Percentiles rank a stretch among this genome's conserved stretches.
These are phyloP conservation scores for Ephestia elutella DNA, from an alignment of 1,140 invertebrate genomes.

Conservation along the genomic window DNA sequence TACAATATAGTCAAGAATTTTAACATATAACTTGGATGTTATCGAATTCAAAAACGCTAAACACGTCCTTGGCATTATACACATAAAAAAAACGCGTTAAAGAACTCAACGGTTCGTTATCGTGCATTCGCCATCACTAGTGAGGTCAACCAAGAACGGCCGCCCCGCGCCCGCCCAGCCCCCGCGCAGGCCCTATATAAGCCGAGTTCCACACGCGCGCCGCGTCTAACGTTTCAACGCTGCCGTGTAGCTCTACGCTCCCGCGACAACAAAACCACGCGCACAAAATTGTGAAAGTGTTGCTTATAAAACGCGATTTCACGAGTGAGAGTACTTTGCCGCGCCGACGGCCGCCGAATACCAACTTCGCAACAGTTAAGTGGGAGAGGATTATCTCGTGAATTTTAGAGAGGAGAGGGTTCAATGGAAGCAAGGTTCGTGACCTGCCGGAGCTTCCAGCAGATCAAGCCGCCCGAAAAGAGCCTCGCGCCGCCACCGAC, in stretches of 20 bases:
- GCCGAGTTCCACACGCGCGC: slow-evolving; percentile 46
- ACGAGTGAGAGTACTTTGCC: slow-evolving; percentile 60
- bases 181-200: slow-evolving; percentile 46
- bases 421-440: slow-evolving; percentile 76
- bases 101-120: slow-evolving; percentile 18
- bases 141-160: slow-evolving; percentile 32
- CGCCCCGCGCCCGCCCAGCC: slow-evolving; percentile 22
- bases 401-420: slow-evolving; percentile 50
- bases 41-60: not conserved
- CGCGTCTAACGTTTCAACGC: slow-evolving; percentile 55
- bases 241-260: slow-evolving; percentile 41
- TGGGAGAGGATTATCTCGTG: slow-evolving; percentile 49
- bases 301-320: slow-evolving; percentile 50
- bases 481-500: slow-evolving; percentile 63
- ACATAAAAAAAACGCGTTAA: not conserved
- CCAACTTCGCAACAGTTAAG: slow-evolving; percentile 28
- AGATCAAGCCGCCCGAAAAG: slow-evolving; percentile 72
- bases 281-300: slow-evolving; percentile 68
- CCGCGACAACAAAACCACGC: slow-evolving; percentile 43
- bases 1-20: too few relatives aligned
- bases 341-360: slow-evolving; percentile 19
- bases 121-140: slow-evolving; percentile 36
- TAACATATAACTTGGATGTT: too few relatives aligned
- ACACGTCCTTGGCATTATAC: not conserved
- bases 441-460: slow-evolving; percentile 71